Conservation (phyloP, 2,888 invertebrate species). For the Cephonodes hylas region DNA sequence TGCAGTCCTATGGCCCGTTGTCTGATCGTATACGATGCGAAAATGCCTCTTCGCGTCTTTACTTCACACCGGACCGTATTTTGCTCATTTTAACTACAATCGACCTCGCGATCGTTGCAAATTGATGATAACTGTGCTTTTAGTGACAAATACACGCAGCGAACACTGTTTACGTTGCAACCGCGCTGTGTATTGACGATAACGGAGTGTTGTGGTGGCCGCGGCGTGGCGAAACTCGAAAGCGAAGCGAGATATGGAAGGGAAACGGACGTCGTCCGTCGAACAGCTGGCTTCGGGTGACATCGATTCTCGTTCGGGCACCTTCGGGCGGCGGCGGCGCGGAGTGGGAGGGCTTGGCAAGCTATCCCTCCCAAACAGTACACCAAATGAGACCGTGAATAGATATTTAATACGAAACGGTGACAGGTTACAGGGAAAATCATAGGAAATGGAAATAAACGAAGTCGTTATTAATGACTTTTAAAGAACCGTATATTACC, state of each 20-base stretch:
- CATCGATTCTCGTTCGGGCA: slow-evolving; percentile 71
- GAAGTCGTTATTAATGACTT: neutral
- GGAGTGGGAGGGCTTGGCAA: slow-evolving; percentile 37
- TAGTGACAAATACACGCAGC: slow-evolving; percentile 28
- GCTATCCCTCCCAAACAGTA: slow-evolving; percentile 26
- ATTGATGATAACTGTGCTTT: slow-evolving; percentile 27
- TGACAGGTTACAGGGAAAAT: neutral
- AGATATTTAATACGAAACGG: neutral
- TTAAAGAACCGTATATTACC: neutral
- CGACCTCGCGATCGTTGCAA: slow-evolving; percentile 24
- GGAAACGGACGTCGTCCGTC: slow-evolving; percentile 44
- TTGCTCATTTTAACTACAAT: slow-evolving; percentile 63
- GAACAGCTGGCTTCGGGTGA: slow-evolving; percentile 56
- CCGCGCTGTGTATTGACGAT: slow-evolving; percentile 38
- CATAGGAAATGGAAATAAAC: neutral
- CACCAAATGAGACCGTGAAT: slow-evolving; percentile 21
- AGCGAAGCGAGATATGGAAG: slow-evolving; percentile 58
- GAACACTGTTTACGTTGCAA: slow-evolving; percentile 45
- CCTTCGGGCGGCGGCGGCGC: slow-evolving; percentile 71
- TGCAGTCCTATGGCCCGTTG: slow-evolving; percentile 40
- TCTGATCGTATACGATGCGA: slow-evolving; percentile 30
- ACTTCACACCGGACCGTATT: slow-evolving; percentile 76
- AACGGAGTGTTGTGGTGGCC: slow-evolving; percentile 39
- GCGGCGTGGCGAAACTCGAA: slow-evolving; percentile 40
- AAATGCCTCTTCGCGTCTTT: slow-evolving; percentile 36